Conservation (phyloP, 2,797 vertebrate species). For the Artibeus lituratus region DNA sequence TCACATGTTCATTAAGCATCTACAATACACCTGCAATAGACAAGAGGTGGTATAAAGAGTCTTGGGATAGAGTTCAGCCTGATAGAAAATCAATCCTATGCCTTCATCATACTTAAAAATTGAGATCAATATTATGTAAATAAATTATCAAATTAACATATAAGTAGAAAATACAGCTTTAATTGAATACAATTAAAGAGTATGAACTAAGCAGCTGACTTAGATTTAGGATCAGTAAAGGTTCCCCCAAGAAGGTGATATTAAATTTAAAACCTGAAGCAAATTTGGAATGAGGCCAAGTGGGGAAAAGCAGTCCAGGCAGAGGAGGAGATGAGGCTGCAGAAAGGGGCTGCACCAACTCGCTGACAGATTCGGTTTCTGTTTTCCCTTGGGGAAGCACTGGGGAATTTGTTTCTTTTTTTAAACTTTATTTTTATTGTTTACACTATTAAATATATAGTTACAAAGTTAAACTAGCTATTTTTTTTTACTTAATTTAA, state of each 20-base stretch:
- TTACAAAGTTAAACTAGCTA: constrained; percentile 24
- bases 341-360: background rate
- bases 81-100: background rate
- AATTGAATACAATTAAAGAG: background rate
- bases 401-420: background rate
- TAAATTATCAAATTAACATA: background rate
- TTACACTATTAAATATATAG: background rate
- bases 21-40: background rate
- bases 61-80: background rate
- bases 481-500: constrained; percentile 29
- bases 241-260: background rate
- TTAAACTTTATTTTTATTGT: background rate
- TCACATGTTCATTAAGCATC: background rate
- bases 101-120: background rate
- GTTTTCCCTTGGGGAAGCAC: background rate
- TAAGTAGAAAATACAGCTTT: background rate
- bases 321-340: background rate
- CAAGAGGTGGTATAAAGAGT: background rate
- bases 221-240: background rate
- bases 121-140: background rate
- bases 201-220: background rate
- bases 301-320: background rate
- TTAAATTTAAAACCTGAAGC: background rate
- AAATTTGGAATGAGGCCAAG: background rate
- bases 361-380: background rate